Evolutionary conservation across 2,888 invertebrate species (phyloP).

Genomic region (Harpagoxenus sublaevis): DNA sequence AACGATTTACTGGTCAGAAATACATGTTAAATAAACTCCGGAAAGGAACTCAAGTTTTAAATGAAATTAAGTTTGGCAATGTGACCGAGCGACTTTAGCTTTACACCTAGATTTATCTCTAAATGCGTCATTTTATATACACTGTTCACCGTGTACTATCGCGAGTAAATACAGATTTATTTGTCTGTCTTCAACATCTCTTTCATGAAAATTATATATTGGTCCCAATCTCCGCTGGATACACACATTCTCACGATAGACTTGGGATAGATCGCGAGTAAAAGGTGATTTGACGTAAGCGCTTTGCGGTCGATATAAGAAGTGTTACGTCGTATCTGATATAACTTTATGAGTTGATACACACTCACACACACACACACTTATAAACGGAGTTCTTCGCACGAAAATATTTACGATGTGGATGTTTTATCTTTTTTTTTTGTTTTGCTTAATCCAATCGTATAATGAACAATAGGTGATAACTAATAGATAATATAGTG

Average conservation of each 20-base stretch:
- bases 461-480: background rate
- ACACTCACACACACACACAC: background rate
- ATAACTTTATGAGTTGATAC: background rate
- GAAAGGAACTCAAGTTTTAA: background rate
- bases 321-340: background rate
- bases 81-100: background rate
- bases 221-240: background rate
- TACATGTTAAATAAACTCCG: background rate
- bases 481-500: background rate
- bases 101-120: background rate
- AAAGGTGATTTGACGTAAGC: conserved; percentile 36
- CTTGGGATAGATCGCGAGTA: background rate
- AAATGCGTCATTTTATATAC: background rate
- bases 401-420: background rate
- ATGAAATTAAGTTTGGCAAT: background rate
- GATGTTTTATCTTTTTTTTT: background rate
- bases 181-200: too few species aligned
- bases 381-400: background rate
- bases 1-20: background rate
- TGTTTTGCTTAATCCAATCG: background rate
- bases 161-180: background rate
- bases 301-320: background rate
- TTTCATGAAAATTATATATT: background rate
- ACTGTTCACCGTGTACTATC: background rate
- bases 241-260: background rate